Conservation (phyloP, 2,797 vertebrate genomes). For the Syngnathus rostellatus region DNA sequence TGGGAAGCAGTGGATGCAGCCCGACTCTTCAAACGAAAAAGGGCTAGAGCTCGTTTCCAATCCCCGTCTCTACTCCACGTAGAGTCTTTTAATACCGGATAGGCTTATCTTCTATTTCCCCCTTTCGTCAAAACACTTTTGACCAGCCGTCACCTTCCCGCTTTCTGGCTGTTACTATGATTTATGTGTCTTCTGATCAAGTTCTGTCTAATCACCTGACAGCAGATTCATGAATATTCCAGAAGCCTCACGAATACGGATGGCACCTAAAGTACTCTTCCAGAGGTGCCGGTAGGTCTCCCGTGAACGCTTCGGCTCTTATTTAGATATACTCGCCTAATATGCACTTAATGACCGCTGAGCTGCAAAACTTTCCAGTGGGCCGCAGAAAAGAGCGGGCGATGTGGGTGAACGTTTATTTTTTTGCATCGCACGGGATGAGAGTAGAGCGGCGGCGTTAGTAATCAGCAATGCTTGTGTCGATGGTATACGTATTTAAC, state of each 20-base stretch:
- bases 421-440: neutral
- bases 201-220: constrained; percentile 4
- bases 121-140: constrained; percentile 1
- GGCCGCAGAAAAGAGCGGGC: neutral
- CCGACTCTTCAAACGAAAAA: neutral
- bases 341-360: constrained; percentile 1
- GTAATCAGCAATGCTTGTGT: neutral
- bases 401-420: neutral
- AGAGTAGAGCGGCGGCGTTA: neutral
- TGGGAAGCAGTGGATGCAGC: constrained; percentile 20
- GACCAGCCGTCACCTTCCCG: constrained; percentile 1
- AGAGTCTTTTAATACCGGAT: constrained; percentile 1
- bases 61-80: neutral
- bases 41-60: constrained; percentile 1
- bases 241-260: constrained; percentile 3
- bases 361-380: neutral
- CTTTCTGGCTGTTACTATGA: neutral
- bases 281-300: neutral
- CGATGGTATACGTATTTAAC: too few species aligned
- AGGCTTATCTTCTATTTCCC: constrained; percentile 1
- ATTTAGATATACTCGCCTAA: constrained; percentile 1
- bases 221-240: constrained; percentile 9
- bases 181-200: constrained; percentile 9
- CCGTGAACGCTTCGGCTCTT: neutral
- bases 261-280: neutral